phyloP scores from a whole-genome alignment of 2,797 vertebrate genomes.

The Pangasius macronema region DNA sequence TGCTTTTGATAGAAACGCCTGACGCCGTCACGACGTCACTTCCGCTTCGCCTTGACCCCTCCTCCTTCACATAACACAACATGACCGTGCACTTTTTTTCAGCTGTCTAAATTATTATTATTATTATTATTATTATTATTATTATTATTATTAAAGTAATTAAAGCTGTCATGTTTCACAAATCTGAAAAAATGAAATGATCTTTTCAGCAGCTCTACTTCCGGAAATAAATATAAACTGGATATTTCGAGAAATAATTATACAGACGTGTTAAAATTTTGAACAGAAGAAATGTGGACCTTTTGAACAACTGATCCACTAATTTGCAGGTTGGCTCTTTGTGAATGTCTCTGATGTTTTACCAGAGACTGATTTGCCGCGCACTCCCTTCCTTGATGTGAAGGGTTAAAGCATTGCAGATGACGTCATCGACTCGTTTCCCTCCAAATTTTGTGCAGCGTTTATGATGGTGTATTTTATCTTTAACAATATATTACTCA shows the following conservation, averaged over 20 bases:
- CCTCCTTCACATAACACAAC: not conserved
- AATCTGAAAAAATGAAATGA: not conserved
- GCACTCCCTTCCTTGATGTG: too few species aligned
- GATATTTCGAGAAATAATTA: not conserved
- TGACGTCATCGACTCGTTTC: not conserved
- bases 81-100: not conserved
- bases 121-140: too few species aligned
- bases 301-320: too few species aligned
- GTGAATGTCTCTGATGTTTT: too few species aligned
- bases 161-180: not conserved
- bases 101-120: not conserved
- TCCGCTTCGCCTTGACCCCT: conserved; percentile 36
- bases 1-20: conserved; percentile 37
- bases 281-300: not conserved
- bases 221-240: not conserved
- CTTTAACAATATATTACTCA: not conserved
- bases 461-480: not conserved
- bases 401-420: not conserved
- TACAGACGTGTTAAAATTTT: not conserved
- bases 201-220: not conserved
- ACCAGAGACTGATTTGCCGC: too few species aligned
- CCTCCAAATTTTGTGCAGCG: not conserved
- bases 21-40: conserved; percentile 39
- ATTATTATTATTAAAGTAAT: too few species aligned
- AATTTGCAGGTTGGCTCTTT: too few species aligned